Evolutionary conservation across 2,113 vertebrate genomes (phyloP).

Genomic region (Scortum barcoo): DNA sequence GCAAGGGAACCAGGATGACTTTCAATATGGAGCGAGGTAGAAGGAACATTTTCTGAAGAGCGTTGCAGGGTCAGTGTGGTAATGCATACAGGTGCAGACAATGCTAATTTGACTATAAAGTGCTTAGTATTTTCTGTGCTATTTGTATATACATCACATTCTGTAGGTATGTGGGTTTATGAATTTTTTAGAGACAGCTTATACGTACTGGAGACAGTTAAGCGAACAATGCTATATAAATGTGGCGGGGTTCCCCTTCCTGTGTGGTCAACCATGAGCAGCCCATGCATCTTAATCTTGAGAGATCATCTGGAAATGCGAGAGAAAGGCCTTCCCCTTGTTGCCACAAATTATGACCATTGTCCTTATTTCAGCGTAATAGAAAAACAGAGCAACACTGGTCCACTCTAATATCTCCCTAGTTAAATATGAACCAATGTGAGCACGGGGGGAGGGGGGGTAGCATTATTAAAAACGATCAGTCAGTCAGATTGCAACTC

Average conservation of each 20-base stretch:
- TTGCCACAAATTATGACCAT: conserved; percentile 46
- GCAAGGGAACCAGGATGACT: background rate
- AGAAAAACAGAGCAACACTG: conserved; percentile 39
- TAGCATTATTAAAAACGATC: conserved; percentile 77
- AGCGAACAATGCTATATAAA: too few relatives aligned
- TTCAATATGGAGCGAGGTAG: background rate
- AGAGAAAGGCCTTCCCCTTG: background rate
- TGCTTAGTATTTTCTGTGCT: background rate
- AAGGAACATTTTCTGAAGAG: background rate
- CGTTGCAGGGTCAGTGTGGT: background rate
- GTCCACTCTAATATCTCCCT: conserved; percentile 46
- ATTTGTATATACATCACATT: background rate
- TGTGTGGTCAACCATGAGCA: background rate
- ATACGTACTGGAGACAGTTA: background rate
- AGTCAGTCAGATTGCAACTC: conserved; percentile 71
- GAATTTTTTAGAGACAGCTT: conserved; percentile 4
- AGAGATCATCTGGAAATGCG: conserved; percentile 22
- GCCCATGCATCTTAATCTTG: background rate
- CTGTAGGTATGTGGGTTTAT: background rate
- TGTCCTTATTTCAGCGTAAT: conserved; percentile 45
- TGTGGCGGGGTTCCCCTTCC: background rate
- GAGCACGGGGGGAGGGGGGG: conserved; percentile 19
- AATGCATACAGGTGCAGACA: background rate
- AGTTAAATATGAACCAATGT: conserved; percentile 70
- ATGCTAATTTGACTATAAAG: background rate